phyloP scores from a whole-genome alignment of 92 coral and sea anemone genomes.

The Pocillopora meandrina region DNA sequence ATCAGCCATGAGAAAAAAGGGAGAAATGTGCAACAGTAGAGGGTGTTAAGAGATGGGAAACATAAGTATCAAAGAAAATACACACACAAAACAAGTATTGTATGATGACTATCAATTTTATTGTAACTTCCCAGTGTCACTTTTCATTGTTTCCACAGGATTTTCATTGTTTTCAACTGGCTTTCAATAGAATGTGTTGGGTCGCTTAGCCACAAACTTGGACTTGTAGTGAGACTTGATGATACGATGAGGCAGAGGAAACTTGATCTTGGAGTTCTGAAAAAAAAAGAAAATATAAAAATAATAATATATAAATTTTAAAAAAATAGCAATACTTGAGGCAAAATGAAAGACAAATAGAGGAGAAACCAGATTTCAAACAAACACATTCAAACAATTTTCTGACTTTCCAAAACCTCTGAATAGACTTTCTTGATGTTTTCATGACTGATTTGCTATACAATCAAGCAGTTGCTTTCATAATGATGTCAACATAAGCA shows the following conservation, averaged over 20 bases:
- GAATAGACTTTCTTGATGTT: no score
- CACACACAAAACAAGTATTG: conserved; percentile 1
- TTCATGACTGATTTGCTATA: no score
- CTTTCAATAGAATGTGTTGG: conserved; percentile 88
- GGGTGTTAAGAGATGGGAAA: neutral
- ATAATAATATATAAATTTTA: neutral
- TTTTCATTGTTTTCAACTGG: no score
- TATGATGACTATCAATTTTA: conserved; percentile 17
- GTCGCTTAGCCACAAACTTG: conserved; percentile 96
- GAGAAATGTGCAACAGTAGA: no score
- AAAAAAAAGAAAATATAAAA: neutral
- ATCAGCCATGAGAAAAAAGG: no score
- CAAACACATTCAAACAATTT: no score
- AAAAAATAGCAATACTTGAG: no score
- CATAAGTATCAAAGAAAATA: neutral
- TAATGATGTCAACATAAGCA: no score
- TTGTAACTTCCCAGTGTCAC: conserved; percentile 18
- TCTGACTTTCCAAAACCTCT: no score
- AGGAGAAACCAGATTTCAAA: no score
- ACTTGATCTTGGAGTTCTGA: conserved; percentile 91
- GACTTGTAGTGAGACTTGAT: conserved; percentile 93
- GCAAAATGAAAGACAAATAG: no score
- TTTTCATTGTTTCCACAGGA: neutral
- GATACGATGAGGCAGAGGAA: conserved; percentile 96
- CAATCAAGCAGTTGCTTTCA: no score